These are phyloP conservation scores for Bilobella aurantiaca DNA, from an alignment of 1,140 invertebrate genomes.

Conservation along the genomic window DNA sequence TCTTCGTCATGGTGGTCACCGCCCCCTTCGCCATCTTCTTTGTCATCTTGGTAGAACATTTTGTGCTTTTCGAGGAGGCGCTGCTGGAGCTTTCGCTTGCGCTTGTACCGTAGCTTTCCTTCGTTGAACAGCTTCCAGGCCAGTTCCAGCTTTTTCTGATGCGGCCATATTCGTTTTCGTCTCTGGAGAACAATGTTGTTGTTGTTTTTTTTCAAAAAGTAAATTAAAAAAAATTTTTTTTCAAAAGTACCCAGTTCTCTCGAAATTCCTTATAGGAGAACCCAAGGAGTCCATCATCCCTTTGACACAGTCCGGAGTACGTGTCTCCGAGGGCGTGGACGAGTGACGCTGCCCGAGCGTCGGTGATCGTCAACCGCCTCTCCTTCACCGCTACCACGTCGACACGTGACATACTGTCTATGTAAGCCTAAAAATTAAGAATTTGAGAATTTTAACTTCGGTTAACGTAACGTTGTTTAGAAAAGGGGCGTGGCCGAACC, in stretches of 20 bases:
- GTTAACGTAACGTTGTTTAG: constrained; percentile 1
- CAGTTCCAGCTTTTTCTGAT: constrained; percentile 22
- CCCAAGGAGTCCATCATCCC: neutral
- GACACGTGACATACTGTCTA: neutral
- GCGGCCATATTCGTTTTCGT: constrained; percentile 16
- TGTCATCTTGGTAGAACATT: too few species aligned
- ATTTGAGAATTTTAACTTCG: too few species aligned
- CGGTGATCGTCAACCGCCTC: neutral
- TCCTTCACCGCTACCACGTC: neutral
- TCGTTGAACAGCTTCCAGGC: constrained; percentile 22
- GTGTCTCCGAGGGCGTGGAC: neutral
- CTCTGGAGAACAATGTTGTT: too few species aligned
- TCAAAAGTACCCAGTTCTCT: constrained; percentile 9
- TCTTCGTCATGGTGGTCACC: constrained; percentile 1
- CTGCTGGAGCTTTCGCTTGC: neutral
- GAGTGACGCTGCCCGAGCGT: neutral
- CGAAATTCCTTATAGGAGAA: constrained; percentile 19
- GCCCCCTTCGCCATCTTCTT: neutral
- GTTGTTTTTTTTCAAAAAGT: neutral
- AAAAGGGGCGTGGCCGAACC: constrained; percentile 13
- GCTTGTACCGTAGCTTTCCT: constrained; percentile 25
- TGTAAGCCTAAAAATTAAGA: neutral
- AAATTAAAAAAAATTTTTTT: neutral
- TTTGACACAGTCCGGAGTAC: constrained; percentile 12
- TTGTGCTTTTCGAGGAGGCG: neutral